Evolutionary conservation across 2,113 vertebrate species (phyloP), one percentile per base, ranked within the genome.

Genomic region (Microcebus tavaratra): DNA sequence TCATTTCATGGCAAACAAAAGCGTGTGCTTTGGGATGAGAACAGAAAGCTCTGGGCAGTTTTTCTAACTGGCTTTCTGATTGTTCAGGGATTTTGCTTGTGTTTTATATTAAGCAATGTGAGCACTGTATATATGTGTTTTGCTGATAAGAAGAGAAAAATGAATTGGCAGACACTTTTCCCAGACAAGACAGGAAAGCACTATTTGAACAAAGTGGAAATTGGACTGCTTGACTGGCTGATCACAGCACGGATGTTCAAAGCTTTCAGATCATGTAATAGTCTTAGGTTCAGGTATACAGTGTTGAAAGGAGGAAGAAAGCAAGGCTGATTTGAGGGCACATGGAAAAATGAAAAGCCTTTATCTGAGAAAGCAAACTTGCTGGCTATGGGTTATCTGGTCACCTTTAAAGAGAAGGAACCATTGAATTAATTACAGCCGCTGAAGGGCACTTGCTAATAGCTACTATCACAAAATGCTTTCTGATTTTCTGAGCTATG

Each of bases 121-220:
- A 98, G 92, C 88, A 96, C 34, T 85, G 96, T 91, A 92, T 98
- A 91, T 96, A 98, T 97, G 98, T 95, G 79, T 90, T 98, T 97
- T 98, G 82, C 96, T 98, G 98, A 98, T 98, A 99, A 98, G 96
- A 98, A 90, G 70, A 97, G 96, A 98, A 97, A 98, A 98, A 98
- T 98, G 97, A 98, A 98, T 97, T 98, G 98, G 97, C 95, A 97
- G 97, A 95, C 96, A 95, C 92, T 98, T 98, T 97, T 95, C 94
- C 90, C 96, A 98, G 97, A 98, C 88, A 98, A 98, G 98, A 97
- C 92, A 97, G 98, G 92, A 98, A 98, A 98, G 87, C 75, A 70
- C 81, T 94, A 78, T 98, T 98, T 97, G 98, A 98, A 98, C 91
- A 98, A 68, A 96, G 95, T 94, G 78, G 91, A 98, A 98, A 98